A percentile compares a stretch with the other conserved stretches of the same genome.
These are phyloP conservation scores for Lordiphosa stackelbergi DNA, from an alignment of 1,140 invertebrate species.

Conservation along the genomic window DNA sequence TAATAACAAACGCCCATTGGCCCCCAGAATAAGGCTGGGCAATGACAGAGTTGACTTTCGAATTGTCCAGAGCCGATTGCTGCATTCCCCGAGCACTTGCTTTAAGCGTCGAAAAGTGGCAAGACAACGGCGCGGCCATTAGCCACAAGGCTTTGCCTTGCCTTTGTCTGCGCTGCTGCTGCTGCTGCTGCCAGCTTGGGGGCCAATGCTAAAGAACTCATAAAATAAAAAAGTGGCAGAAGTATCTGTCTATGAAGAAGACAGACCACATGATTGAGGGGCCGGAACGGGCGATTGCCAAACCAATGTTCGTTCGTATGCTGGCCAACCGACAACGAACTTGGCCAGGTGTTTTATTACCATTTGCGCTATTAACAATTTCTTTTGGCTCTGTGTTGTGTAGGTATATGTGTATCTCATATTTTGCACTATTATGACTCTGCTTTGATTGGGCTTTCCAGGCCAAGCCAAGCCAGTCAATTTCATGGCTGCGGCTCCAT, in stretches of 20 bases:
- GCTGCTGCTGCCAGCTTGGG: conserved; percentile 8
- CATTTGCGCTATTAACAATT: conserved; percentile 68
- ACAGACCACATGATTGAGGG: conserved; percentile 21
- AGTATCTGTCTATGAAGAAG: conserved; percentile 11
- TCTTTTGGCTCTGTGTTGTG: conserved; percentile 48
- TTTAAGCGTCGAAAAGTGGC: conserved; percentile 15
- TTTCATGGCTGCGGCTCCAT: conserved; percentile 62
- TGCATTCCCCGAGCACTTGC: conserved; percentile 6
- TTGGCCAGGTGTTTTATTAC: conserved; percentile 71
- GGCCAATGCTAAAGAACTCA: conserved; percentile 64
- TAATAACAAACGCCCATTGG: conserved; percentile 7
- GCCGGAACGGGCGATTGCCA: conserved; percentile 27
- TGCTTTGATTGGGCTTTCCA: conserved; percentile 23
- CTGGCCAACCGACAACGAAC: conserved; percentile 27
- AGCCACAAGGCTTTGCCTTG: conserved; percentile 42
- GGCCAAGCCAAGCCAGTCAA: conserved; percentile 64
- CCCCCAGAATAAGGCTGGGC: background rate
- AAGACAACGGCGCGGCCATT: conserved; percentile 32
- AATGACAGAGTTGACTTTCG: conserved; percentile 25
- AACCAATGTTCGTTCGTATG: conserved; percentile 54
- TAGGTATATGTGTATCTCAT: conserved; percentile 33
- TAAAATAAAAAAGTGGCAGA: conserved; percentile 39
- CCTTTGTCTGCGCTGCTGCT: conserved; percentile 18
- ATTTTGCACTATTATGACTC: conserved; percentile 59
- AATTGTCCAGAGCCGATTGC: conserved; percentile 40